Evolutionary conservation across 1,140 invertebrate species (phyloP).

Genomic region (Tribolium castaneum): DNA sequence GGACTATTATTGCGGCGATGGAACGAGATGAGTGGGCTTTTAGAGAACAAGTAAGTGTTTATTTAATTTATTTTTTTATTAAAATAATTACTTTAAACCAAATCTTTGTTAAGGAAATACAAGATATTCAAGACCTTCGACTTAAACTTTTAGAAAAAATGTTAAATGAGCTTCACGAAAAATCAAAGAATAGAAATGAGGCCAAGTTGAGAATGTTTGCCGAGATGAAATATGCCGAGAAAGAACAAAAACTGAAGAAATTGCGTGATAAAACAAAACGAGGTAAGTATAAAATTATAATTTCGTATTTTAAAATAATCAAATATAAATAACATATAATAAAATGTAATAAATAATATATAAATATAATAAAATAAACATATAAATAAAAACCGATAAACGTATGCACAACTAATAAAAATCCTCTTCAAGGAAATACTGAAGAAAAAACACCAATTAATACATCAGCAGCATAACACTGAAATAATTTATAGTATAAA

Average conservation of each 20-base stretch:
- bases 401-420: too few species aligned
- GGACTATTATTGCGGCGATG: constrained; percentile 71
- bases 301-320: too few species aligned
- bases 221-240: constrained; percentile 63
- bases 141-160: constrained; percentile 67
- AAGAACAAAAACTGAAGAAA: constrained; percentile 63
- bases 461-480: too few species aligned
- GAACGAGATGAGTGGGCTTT: constrained; percentile 75
- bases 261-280: constrained; percentile 64
- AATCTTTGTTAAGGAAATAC: constrained; percentile 68
- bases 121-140: constrained; percentile 70
- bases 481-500: too few species aligned
- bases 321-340: too few species aligned
- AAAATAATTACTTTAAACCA: too few species aligned
- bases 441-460: too few species aligned
- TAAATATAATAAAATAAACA: too few species aligned
- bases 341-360: too few species aligned
- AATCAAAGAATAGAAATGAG: constrained; percentile 61
- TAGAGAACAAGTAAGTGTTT: constrained; percentile 68
- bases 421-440: too few species aligned
- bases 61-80: neutral
- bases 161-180: constrained; percentile 60
- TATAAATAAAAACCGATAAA: too few species aligned
- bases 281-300: constrained; percentile 56
- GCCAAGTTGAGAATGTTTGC: constrained; percentile 65